These are phyloP conservation scores for Urosaurus nigricauda DNA, from an alignment of 2,797 vertebrate genomes.

Conservation along the genomic window DNA sequence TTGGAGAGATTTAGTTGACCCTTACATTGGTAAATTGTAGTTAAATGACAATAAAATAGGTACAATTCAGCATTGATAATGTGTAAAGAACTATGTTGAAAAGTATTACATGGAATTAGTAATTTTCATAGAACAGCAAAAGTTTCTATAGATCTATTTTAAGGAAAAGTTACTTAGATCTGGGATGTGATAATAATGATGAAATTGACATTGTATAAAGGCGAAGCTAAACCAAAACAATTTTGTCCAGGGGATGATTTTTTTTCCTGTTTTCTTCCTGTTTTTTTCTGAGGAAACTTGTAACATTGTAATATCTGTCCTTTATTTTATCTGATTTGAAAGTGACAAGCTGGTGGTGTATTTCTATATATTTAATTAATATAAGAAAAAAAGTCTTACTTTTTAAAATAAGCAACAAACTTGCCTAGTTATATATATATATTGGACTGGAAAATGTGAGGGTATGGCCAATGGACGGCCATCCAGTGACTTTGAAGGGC, in stretches of 20 bases:
- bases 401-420: too few relatives aligned
- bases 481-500: too few relatives aligned
- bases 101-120: background rate
- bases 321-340: too few relatives aligned
- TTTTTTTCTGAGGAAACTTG: too few relatives aligned
- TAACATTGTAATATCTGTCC: too few relatives aligned
- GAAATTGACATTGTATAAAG: background rate
- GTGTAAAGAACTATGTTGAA: background rate
- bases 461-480: too few relatives aligned
- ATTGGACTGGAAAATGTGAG: too few relatives aligned
- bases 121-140: background rate
- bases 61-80: background rate
- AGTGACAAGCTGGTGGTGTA: too few relatives aligned
- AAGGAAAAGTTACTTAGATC: background rate
- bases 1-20: constrained; percentile 44
- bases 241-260: too few relatives aligned
- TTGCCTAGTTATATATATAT: background rate
- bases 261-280: too few relatives aligned
- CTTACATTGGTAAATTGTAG: background rate
- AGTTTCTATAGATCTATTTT: background rate
- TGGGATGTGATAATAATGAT: background rate
- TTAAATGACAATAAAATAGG: background rate
- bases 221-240: background rate
- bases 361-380: too few relatives aligned
- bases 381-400: too few relatives aligned